Conservation (phyloP, 2,888 invertebrate species). For the Agriopis marginaria region DNA sequence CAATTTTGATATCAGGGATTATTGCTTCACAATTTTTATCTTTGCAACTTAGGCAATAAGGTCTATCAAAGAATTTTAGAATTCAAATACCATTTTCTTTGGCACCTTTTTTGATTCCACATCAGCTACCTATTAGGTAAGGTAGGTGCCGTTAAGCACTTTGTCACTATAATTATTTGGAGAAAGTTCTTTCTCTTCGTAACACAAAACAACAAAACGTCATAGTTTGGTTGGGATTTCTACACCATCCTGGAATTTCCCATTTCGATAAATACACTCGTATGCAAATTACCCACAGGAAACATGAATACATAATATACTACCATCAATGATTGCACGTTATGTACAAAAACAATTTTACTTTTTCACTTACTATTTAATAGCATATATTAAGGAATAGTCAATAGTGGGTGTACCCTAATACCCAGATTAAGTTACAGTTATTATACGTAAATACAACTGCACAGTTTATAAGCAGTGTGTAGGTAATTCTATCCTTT, state of each 20-base stretch:
- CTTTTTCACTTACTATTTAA: too few species aligned
- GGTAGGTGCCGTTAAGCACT: too few species aligned
- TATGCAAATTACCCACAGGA: not conserved
- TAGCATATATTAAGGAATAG: too few species aligned
- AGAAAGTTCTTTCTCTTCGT: too few species aligned
- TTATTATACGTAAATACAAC: not conserved
- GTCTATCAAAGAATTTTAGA: not conserved
- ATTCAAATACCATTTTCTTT: not conserved
- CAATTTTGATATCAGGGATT: slow-evolving; percentile 7
- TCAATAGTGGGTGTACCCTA: too few species aligned
- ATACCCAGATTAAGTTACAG: not conserved
- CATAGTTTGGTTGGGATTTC: not conserved
- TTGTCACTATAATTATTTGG: too few species aligned
- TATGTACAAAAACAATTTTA: too few species aligned
- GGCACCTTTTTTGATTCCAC: too few species aligned
- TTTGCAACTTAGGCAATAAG: not conserved
- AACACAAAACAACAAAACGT: not conserved
- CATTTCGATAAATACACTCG: not conserved
- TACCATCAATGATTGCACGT: too few species aligned
- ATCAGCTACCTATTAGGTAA: too few species aligned
- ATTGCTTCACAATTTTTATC: not conserved
- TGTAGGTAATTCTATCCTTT: slow-evolving; percentile 26
- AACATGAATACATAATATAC: too few species aligned
- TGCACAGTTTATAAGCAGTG: not conserved
- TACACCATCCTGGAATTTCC: not conserved